A percentile compares a stretch with the other conserved stretches of the same genome.
Evolutionary conservation across 1,140 invertebrate genomes (phyloP).

Genomic region (Anastatus disparis): DNA sequence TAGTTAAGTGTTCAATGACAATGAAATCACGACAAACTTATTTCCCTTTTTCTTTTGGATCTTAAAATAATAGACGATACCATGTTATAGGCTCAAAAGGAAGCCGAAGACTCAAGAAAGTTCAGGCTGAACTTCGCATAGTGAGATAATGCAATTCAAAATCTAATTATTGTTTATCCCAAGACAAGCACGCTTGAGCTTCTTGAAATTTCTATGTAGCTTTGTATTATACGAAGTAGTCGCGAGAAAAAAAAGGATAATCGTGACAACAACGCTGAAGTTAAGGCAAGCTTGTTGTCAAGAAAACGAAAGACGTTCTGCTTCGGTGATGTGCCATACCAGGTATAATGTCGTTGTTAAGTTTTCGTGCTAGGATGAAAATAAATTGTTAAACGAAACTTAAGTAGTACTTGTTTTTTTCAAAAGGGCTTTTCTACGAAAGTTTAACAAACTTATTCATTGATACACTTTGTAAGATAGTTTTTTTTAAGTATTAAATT

Average conservation of each 20-base stretch:
- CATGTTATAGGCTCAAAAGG: too few relatives aligned
- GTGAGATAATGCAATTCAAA: slow-evolving; percentile 17
- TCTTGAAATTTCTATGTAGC: neutral
- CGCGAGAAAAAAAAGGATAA: too few relatives aligned
- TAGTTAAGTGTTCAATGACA: too few relatives aligned
- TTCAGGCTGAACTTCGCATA: neutral
- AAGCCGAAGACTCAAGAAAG: slow-evolving; percentile 17
- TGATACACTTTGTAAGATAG: too few relatives aligned
- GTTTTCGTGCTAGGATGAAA: slow-evolving; percentile 7
- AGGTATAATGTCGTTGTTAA: slow-evolving; percentile 6
- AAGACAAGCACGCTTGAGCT: neutral
- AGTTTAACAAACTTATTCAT: too few relatives aligned
- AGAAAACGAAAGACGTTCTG: neutral
- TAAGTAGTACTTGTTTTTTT: neutral
- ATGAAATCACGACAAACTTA: too few relatives aligned
- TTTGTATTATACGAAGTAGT: neutral
- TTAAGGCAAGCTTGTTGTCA: neutral
- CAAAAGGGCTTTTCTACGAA: too few relatives aligned
- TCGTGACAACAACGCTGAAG: too few relatives aligned
- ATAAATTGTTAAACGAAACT: neutral
- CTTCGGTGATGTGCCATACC: neutral
- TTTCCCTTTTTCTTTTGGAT: too few relatives aligned
- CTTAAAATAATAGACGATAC: too few relatives aligned
- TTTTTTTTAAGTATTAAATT: too few relatives aligned
- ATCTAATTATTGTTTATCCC: slow-evolving; percentile 33